Evolutionary conservation across 2,888 invertebrate genomes (phyloP), one percentile per base, ranked within the genome.

Genomic region (Phragmatobia fuliginosa): DNA sequence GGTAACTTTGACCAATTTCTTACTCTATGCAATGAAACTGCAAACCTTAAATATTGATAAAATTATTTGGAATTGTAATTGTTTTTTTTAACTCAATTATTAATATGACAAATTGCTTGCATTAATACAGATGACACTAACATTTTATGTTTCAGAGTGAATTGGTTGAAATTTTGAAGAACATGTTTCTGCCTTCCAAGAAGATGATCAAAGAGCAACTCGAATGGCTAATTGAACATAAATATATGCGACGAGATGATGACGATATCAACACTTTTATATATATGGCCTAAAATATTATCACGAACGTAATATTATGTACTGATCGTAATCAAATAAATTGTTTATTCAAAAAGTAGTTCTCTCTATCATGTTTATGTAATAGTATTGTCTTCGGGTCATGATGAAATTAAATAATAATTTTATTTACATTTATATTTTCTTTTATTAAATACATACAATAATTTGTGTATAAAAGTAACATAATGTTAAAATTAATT

Each of bases 121-220:
- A 6, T 4, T 52, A 25, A 52, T 25, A 11, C 25, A 52, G 3
- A n/a, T 52, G 5, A 8, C n/a, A 56, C 28, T 56, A 56, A 18
- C 31, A 58, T 62, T 66, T 58, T 76, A 75, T 79, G 69, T 92
- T 92, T 68, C 91, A 96, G 96, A 98, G 99, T 70, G 99, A 99
- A 95, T 96, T 99, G 72, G 98, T 99, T 28, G 99, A 99, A 94
- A 99, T 99, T 88, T 95, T 99, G 84, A 99, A 99, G 95, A 99
- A 99, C 90, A 99, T 99, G 99, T 99, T 99, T 96, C 95, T 99
- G 88, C 99, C 99, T 36, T 99, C 99, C 76, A 99, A 99, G 93
- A 99, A 99, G 94, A 98, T 99, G 98, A 99, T 99, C 84, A 99
- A 99, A 93, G 99, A 99, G 94, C 99, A 99, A 94, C 96, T 99